A percentile compares a stretch with the other conserved stretches of the same genome.
phyloP scores from a whole-genome alignment of 2,888 invertebrate genomes.

The Microctonus aethiopoides region DNA sequence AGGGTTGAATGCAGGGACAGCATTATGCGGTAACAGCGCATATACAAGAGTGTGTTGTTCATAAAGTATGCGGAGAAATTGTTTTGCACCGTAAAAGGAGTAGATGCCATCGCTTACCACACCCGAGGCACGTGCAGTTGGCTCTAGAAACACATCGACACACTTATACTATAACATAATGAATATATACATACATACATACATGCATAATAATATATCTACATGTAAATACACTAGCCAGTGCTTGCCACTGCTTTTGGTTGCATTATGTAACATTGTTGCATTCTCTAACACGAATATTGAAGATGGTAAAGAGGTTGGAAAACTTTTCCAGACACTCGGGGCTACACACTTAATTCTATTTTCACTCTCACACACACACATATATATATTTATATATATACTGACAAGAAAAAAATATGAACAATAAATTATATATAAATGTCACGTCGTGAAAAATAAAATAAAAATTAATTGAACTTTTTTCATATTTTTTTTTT shows the following conservation, averaged over 20 bases:
- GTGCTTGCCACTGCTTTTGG: slow-evolving; percentile 4
- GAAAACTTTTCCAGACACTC: not conserved
- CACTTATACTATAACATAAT: not conserved
- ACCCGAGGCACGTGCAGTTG: slow-evolving; percentile 39
- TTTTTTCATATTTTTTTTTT: too few relatives aligned
- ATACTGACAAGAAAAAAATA: too few relatives aligned
- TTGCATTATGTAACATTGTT: not conserved
- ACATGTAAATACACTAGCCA: not conserved
- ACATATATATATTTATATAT: too few relatives aligned
- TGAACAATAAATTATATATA: too few relatives aligned
- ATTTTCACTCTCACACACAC: too few relatives aligned
- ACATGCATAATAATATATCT: too few relatives aligned
- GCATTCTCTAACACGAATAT: not conserved
- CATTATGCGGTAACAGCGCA: slow-evolving; percentile 32
- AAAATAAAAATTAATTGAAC: too few relatives aligned
- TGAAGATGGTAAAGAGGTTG: not conserved
- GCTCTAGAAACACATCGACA: slow-evolving; percentile 31
- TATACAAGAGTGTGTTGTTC: slow-evolving; percentile 38
- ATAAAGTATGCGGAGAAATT: slow-evolving; percentile 51
- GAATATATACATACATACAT: slow-evolving; percentile 7
- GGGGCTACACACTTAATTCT: not conserved
- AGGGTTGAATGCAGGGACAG: not conserved
- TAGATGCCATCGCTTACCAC: slow-evolving; percentile 44
- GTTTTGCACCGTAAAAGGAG: slow-evolving; percentile 48
- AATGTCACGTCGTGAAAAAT: too few relatives aligned